Conservation (phyloP, 1,140 invertebrate species). For the Coptotermes formosanus region DNA sequence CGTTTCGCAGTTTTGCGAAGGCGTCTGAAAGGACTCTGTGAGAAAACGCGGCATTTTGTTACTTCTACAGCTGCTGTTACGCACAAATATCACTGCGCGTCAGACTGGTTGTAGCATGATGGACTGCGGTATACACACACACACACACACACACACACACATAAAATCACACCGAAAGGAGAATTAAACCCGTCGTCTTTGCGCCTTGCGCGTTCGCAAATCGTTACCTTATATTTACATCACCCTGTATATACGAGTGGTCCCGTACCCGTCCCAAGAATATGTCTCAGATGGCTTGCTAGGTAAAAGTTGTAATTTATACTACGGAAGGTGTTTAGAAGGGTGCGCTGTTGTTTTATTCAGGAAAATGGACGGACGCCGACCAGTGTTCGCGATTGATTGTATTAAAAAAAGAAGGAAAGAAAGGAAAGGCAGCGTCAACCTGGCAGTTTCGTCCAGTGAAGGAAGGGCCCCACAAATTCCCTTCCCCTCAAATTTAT, state of each 20-base stretch:
- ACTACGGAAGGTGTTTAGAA: neutral
- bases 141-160: too few relatives aligned
- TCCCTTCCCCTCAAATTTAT: conserved; percentile 24
- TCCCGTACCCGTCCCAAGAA: neutral
- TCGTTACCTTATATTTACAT: neutral
- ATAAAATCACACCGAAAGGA: too few relatives aligned
- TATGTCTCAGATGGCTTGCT: neutral
- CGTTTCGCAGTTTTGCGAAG: too few relatives aligned
- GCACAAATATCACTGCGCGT: too few relatives aligned
- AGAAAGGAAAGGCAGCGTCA: neutral
- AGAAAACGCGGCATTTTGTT: too few relatives aligned
- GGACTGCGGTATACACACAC: too few relatives aligned
- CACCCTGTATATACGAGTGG: neutral
- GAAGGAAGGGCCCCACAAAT: neutral
- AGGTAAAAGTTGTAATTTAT: neutral
- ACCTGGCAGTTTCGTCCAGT: neutral
- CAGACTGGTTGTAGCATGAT: too few relatives aligned
- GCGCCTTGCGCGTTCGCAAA: neutral
- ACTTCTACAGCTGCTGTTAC: too few relatives aligned
- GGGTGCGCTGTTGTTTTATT: neutral
- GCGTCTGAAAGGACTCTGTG: too few relatives aligned
- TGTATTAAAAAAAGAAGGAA: neutral
- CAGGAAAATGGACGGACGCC: neutral
- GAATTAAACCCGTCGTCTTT: too few relatives aligned
- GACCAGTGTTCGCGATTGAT: neutral